These are phyloP conservation scores for Platycnemis pennipes DNA, from an alignment of 2,888 invertebrate species.

Conservation along the genomic window DNA sequence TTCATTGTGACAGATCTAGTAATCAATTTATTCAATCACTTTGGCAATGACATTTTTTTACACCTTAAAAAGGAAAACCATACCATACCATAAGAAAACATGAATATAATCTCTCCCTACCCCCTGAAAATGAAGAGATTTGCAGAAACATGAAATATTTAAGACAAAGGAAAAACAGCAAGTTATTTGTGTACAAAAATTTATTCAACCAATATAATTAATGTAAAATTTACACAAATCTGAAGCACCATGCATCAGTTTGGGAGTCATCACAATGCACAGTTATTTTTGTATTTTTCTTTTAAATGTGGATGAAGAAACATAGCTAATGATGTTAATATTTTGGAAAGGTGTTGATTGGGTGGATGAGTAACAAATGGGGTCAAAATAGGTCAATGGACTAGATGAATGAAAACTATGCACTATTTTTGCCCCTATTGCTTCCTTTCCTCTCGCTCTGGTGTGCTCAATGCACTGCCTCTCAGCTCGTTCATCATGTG, in stretches of 20 bases:
- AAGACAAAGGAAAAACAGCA: background rate
- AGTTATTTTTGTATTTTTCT: slow-evolving; percentile 58
- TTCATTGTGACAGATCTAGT: too few relatives aligned
- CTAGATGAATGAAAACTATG: slow-evolving; percentile 67
- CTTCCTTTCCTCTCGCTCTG: slow-evolving; percentile 14
- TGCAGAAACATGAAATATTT: background rate
- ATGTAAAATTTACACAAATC: slow-evolving; percentile 61
- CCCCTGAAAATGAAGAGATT: background rate
- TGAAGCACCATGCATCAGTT: slow-evolving; percentile 65
- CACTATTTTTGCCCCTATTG: slow-evolving; percentile 40
- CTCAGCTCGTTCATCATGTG: background rate
- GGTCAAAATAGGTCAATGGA: slow-evolving; percentile 63
- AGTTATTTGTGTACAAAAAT: slow-evolving; percentile 53
- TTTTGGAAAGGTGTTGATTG: slow-evolving; percentile 11
- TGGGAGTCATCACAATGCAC: slow-evolving; percentile 58
- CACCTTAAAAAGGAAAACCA: too few relatives aligned
- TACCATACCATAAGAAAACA: too few relatives aligned
- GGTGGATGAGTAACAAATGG: slow-evolving; percentile 26
- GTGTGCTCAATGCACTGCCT: background rate
- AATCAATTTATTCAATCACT: too few relatives aligned
- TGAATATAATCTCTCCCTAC: too few relatives aligned
- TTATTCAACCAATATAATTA: slow-evolving; percentile 67
- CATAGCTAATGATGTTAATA: slow-evolving; percentile 47
- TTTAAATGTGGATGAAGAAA: slow-evolving; percentile 53
- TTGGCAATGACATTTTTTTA: too few relatives aligned